phyloP scores from a whole-genome alignment of 2,797 vertebrate species.

The Gymnocypris eckloni region DNA sequence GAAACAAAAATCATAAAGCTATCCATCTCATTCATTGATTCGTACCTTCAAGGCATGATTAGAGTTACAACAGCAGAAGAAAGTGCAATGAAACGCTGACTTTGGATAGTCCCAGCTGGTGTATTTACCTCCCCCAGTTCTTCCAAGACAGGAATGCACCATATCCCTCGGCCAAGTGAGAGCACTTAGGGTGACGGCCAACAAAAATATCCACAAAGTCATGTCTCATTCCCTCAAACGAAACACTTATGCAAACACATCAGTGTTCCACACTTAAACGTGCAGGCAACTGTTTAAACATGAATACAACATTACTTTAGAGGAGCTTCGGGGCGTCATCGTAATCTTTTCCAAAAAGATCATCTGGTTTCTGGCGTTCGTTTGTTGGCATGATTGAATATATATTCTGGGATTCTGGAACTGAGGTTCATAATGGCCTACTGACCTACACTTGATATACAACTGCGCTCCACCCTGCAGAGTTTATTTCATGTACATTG shows the following conservation, averaged over 20 bases:
- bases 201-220: slow-evolving; percentile 42
- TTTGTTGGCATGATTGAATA: neutral
- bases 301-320: slow-evolving; percentile 10
- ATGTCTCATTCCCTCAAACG: slow-evolving; percentile 8
- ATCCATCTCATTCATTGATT: neutral
- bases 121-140: neutral
- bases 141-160: slow-evolving; percentile 1
- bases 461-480: neutral
- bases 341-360: neutral
- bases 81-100: neutral
- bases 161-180: neutral
- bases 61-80: neutral
- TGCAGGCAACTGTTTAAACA: slow-evolving; percentile 24
- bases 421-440: slow-evolving; percentile 3
- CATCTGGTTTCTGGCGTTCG: neutral
- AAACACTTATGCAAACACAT: slow-evolving; percentile 7
- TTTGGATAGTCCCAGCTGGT: slow-evolving; percentile 4
- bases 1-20: neutral
- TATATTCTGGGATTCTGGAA: neutral
- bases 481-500: slow-evolving; percentile 1
- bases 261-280: neutral
- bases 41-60: slow-evolving; percentile 8
- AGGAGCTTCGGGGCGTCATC: neutral
- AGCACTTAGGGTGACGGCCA: slow-evolving; percentile 13
- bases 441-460: slow-evolving; percentile 27